Base-by-base conservation (phyloP, 1,140 invertebrate genomes). In the Eriosoma lanigerum region DNA sequence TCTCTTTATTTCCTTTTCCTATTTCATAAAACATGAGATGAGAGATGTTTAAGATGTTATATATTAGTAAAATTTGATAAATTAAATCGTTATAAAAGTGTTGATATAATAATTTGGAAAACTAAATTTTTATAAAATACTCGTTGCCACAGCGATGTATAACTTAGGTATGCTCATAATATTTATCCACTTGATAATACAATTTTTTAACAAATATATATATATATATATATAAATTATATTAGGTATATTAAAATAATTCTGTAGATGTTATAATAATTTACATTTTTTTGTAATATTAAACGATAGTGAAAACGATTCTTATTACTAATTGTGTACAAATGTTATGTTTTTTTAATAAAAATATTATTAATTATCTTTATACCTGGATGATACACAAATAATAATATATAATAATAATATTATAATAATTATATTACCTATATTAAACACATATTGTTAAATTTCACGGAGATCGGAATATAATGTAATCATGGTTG, bases 321-420 rank as follows among this genome's bases (percentile, higher is more conserved):
- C 21, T 48, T 15, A 26, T 48, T 68, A 48, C 66, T 68, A 68
- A 68, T 68, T 68, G 21, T 68, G 44, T 68, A 68, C 66, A 68
- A 68, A 68, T 68, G 66, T 68, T 68, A 0, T 26, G 48, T 68
- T 68, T 62, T 66, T 48, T 68, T 68, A 13, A 44, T 66, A 66
- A 26, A 17, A 29, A 29, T 17, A 68, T 68, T 48, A 68, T 17
- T 66, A 66, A 62, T 66, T 12, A 68, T 68, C 66, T 48, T 17
- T 26, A 68, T 62, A 32, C 29, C 26, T 62, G 19, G 60, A 62
- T 29, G 60, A 48, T 13, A 24, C 15, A 24, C 5, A 44, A 46
- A 66, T 29, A 5, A 44, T 44, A 48, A 46, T 24, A 8, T 26
- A 46, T 68, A 58, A 1, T 3, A 4, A 38, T 4, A 38, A 38